Evolutionary conservation across 2,113 vertebrate genomes (phyloP), one percentile per base, ranked within the genome.

Genomic region (Pterophyllum scalare): DNA sequence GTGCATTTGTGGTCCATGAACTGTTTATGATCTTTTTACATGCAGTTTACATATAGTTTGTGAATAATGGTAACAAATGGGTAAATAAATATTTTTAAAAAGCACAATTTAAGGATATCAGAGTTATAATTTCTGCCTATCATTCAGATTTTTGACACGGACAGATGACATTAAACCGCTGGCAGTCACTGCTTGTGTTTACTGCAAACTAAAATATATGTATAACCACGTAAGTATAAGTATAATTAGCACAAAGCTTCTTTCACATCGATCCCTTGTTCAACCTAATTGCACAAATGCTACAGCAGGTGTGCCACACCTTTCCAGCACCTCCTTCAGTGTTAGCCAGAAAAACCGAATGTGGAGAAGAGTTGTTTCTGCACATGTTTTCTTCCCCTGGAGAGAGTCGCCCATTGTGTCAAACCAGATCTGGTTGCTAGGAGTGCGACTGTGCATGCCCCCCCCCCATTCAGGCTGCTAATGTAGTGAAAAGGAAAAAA

Each of bases 391-490:
- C 38, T 83, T 62, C 62, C 31, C 74, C 59, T 26, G 12, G 3
- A 59, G 62, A 82, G 85, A 88, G n/a, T 74, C 6, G 17, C 49
- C 80, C 85, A 81, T 89, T 91, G 89, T 89, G 59, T 88, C 7
- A 19, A 77, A 80, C 14, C 86, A 77, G 82, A 82, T 89, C 57
- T 74, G 81, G 89, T 93, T 93, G 83, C 86, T 87, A 56, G 77
- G 88, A 85, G 75, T 56, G 1, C 7, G 24, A 31, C 72, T 79
- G 75, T 57, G 75, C 61, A 38, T 83, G 81, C 20, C n/a, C 61
- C 35, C 35, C 35, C 35, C 33, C 6, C 33, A 40, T 22, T 54
- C 67, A 72, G 67, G 26, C 46, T 54, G 26, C 26, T 33, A 11
- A 31, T 75, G 52, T 82, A 79, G 59, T 35, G 17, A n/a, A 24